Conservation (phyloP, 1,140 invertebrate species). For the Papilio helenus region DNA sequence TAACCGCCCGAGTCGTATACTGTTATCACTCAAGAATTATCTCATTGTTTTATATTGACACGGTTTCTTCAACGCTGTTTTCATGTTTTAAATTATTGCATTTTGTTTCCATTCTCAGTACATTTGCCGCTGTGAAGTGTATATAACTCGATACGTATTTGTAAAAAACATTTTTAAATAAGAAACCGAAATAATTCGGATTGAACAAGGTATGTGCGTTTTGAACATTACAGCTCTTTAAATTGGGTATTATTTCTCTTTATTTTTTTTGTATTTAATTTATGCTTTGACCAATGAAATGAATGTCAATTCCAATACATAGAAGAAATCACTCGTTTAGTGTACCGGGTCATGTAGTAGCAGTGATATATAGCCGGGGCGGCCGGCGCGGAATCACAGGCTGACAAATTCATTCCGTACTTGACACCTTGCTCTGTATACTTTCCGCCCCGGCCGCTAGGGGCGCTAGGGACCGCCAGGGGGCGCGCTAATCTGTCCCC, state of each 20-base stretch:
- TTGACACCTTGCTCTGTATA: slow-evolving; percentile 59
- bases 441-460: slow-evolving; percentile 39
- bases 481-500: slow-evolving; percentile 46
- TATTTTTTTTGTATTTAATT: not conserved
- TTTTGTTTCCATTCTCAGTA: not conserved
- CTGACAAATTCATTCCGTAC: slow-evolving; percentile 73
- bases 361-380: slow-evolving; percentile 61
- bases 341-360: slow-evolving; percentile 42
- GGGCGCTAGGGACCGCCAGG: not conserved
- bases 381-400: slow-evolving; percentile 61
- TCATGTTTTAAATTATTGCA: not conserved
- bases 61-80: not conserved
- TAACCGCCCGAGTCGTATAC: too few species aligned
- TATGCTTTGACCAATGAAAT: too few species aligned
- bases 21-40: not conserved
- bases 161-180: not conserved
- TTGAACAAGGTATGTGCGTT: not conserved
- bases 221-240: not conserved
- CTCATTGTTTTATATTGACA: slow-evolving; percentile 5
- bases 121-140: not conserved
- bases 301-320: not conserved
- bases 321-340: slow-evolving; percentile 7
- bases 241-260: not conserved
- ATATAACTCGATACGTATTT: not conserved
- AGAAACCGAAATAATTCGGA: not conserved